phyloP scores from a whole-genome alignment of 1,140 invertebrate genomes.

The Acyrthosiphon pisum region DNA sequence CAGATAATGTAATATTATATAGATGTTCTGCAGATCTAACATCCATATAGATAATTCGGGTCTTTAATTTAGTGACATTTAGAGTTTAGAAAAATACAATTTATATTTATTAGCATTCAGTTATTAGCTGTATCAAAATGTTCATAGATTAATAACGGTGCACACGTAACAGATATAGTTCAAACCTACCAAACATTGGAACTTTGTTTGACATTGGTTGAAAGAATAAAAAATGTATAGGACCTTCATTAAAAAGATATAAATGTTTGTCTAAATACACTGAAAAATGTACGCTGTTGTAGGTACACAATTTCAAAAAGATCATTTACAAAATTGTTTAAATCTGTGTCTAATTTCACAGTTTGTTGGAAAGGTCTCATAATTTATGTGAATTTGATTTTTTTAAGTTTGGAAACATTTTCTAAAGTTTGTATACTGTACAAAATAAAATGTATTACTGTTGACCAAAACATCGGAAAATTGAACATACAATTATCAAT shows the following conservation, averaged over 20 bases:
- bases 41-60: background rate
- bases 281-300: no score
- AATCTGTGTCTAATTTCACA: no score
- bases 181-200: background rate
- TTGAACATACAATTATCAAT: no score
- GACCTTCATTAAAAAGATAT: background rate
- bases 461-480: background rate
- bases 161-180: background rate
- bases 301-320: no score
- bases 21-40: background rate
- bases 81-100: background rate
- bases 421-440: background rate
- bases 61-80: background rate
- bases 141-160: background rate
- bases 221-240: no score
- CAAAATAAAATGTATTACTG: background rate
- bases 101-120: no score
- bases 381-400: no score
- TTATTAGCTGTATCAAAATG: background rate
- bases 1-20: background rate
- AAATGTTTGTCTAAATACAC: background rate
- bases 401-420: no score
- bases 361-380: background rate
- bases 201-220: no score
- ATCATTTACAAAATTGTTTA: no score